Evolutionary conservation across 2,797 vertebrate genomes (phyloP), one percentile per base, ranked within the genome.

Genomic region (Onychomys arenicola): DNA sequence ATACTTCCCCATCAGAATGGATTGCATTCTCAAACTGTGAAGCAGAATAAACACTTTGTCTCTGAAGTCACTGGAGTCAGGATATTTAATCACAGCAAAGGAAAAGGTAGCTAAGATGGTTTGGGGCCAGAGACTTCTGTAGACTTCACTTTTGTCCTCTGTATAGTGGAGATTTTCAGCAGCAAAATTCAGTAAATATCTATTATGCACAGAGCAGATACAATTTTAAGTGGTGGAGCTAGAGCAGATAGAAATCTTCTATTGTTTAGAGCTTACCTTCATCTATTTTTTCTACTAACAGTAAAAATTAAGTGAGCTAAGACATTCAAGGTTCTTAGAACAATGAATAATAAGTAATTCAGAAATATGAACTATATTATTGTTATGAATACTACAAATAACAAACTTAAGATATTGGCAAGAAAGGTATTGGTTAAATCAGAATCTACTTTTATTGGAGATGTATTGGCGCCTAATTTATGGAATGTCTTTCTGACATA

Each of bases 291-390:
- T 77, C 46, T 69, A n/a, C 13, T 43, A 43, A 34, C 49, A 55
- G 19, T 65, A 80, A 89, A 90, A 82, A 90, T 87, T 29, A 76
- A 85, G 75, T 75, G 43, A 90, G 29, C 83, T 76, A 90, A 95
- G 85, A 76, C 13, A 43, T 37, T 16, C 23, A 40, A 61, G 84
- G 27, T n/a, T 46, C 52, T 91, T 34, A 61, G 87, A 92, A 81
- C 37, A 96, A 73, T 81, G 63, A 29, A 73, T 25, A 52, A 12
- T 8, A 91, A 82, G 16, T 27, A 32, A 25, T 94, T 95, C 46
- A 57, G 89, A 86, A 82, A 82, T 77, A 95, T 63, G 65, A 46
- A 23, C 14, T 43, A 61, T 76, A 75, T 55, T 71, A 40, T 61
- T 69, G 6, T 81, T 83, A 37, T n/a, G 59, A 89, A 32, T 46